phyloP scores from a whole-genome alignment of 2,113 vertebrate species.

The Microtus oregoni region DNA sequence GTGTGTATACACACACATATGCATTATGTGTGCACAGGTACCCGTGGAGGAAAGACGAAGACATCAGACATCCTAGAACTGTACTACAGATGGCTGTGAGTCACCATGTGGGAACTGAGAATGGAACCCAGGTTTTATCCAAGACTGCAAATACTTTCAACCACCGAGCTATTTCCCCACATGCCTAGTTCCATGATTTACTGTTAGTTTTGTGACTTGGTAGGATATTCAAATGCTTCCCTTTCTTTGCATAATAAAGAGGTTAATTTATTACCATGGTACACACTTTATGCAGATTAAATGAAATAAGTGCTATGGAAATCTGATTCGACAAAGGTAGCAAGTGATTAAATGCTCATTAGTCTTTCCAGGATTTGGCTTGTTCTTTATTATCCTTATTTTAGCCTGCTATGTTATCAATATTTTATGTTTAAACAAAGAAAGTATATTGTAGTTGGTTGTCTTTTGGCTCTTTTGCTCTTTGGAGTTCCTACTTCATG shows the following conservation, averaged over 20 bases:
- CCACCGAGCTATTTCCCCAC: not conserved
- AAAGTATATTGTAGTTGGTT: not conserved
- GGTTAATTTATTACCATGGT: not conserved
- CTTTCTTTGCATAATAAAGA: not conserved
- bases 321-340: not conserved
- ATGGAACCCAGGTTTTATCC: not conserved
- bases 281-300: not conserved
- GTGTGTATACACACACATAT: not conserved
- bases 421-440: not conserved
- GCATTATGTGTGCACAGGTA: not conserved
- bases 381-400: not conserved
- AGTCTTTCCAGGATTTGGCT: not conserved
- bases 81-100: not conserved
- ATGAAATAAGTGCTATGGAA: not conserved
- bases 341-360: not conserved
- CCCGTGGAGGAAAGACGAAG: not conserved
- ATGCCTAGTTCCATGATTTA: not conserved
- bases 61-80: not conserved
- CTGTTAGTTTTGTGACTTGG: not conserved
- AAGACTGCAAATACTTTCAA: not conserved
- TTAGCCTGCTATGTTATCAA: not conserved
- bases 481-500: not conserved
- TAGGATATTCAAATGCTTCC: not conserved
- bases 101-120: not conserved
- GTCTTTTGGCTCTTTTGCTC: not conserved